These are phyloP conservation scores for Echeneis naucrates DNA, from an alignment of 2,797 vertebrate genomes.

Conservation along the genomic window DNA sequence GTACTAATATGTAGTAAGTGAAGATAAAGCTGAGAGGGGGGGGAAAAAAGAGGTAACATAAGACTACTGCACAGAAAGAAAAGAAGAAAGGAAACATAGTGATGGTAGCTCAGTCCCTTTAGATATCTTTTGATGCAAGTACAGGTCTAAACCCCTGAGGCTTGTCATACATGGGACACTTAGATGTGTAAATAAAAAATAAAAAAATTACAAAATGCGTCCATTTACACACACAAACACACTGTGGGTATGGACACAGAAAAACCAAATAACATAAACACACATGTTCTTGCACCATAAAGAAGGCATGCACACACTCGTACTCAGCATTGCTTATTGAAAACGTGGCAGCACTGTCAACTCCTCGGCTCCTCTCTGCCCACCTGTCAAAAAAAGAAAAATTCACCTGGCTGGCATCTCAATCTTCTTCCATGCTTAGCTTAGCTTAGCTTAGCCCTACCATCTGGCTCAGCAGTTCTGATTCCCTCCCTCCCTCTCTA, in stretches of 20 bases:
- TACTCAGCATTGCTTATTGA: slow-evolving; percentile 41
- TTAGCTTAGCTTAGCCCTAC: slow-evolving; percentile 76
- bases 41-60: slow-evolving; percentile 20
- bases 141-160: slow-evolving; percentile 81
- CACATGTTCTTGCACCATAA: slow-evolving; percentile 74
- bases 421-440: slow-evolving; percentile 74
- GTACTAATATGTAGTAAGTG: slow-evolving; percentile 14
- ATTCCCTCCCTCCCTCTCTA: slow-evolving; percentile 39
- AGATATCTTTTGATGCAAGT: slow-evolving; percentile 87
- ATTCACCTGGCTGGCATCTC: slow-evolving; percentile 81
- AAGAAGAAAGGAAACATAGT: slow-evolving; percentile 29
- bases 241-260: slow-evolving; percentile 59
- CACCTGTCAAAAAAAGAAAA: slow-evolving; percentile 71
- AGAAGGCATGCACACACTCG: slow-evolving; percentile 32
- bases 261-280: slow-evolving; percentile 56
- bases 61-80: slow-evolving; percentile 29
- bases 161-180: slow-evolving; percentile 60
- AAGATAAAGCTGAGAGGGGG: slow-evolving; percentile 15
- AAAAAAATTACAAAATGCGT: slow-evolving; percentile 50
- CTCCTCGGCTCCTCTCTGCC: slow-evolving; percentile 58
- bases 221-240: slow-evolving; percentile 28
- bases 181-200: slow-evolving; percentile 20
- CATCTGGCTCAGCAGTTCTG: slow-evolving; percentile 79
- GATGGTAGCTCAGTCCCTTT: slow-evolving; percentile 71
- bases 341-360: slow-evolving; percentile 59